Evolutionary conservation across 2,797 vertebrate species (phyloP).

Genomic region (Schizothorax lantsangensis): DNA sequence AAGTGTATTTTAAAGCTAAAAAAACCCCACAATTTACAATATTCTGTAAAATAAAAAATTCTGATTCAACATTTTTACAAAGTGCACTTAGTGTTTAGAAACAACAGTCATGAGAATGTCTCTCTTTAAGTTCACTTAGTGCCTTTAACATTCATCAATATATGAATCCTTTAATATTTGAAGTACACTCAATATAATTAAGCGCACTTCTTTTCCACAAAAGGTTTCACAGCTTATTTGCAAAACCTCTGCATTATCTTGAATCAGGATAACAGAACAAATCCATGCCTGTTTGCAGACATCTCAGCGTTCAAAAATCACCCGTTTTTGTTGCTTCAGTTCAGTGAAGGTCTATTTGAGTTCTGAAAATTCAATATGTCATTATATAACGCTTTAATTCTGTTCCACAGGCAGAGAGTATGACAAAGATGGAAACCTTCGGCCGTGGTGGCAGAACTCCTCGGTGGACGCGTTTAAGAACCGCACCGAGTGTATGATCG

Average conservation of each 20-base stretch:
- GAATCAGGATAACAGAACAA: neutral
- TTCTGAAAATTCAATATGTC: neutral
- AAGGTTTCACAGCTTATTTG: neutral
- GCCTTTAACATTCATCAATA: no score
- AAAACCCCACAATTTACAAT: no score
- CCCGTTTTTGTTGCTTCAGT: neutral
- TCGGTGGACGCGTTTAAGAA: constrained; percentile 92
- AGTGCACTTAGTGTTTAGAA: no score
- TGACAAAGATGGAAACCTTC: constrained; percentile 93
- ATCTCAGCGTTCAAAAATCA: neutral
- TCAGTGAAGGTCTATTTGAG: neutral
- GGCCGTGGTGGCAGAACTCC: constrained; percentile 96
- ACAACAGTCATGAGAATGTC: neutral
- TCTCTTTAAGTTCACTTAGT: neutral
- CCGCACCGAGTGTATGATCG: constrained; percentile 91
- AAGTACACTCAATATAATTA: neutral
- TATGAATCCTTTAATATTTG: neutral
- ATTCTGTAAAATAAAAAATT: no score
- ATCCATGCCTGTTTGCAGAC: neutral
- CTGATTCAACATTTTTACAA: no score
- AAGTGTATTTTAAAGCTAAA: neutral
- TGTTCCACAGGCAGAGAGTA: constrained; percentile 88
- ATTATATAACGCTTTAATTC: neutral
- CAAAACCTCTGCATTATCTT: neutral
- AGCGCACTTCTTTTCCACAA: neutral